Conservation (phyloP, 2,888 invertebrate species). For the Thera obeliscata region DNA sequence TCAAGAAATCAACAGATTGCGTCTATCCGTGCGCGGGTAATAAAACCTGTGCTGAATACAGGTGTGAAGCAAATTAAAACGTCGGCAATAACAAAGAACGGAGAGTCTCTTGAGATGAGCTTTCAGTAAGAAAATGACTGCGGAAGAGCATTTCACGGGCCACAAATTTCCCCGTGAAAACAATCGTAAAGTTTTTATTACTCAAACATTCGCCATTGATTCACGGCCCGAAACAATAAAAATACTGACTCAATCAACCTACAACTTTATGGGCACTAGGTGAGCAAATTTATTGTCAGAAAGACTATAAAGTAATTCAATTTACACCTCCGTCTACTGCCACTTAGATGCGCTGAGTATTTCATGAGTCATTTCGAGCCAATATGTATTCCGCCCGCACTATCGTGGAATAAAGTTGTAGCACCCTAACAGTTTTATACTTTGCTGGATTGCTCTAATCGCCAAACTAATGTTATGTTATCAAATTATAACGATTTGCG, state of each 20-base stretch:
- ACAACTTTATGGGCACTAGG: slow-evolving; percentile 78
- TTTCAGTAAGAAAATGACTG: slow-evolving; percentile 73
- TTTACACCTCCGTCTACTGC: slow-evolving; percentile 67
- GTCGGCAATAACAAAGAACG: slow-evolving; percentile 60
- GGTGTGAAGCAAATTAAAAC: slow-evolving; percentile 51
- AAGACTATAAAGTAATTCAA: slow-evolving; percentile 73
- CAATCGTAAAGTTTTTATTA: slow-evolving; percentile 83
- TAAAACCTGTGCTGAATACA: slow-evolving; percentile 44
- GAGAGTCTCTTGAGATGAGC: slow-evolving; percentile 61
- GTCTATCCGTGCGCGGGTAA: slow-evolving; percentile 28
- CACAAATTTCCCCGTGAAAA: slow-evolving; percentile 82
- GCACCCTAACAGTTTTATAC: background rate
- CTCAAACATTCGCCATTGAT: slow-evolving; percentile 83
- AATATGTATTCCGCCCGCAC: background rate
- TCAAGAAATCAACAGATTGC: slow-evolving; percentile 31
- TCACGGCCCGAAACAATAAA: slow-evolving; percentile 82
- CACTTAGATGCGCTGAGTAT: slow-evolving; percentile 42
- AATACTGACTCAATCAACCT: slow-evolving; percentile 84
- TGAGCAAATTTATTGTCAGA: slow-evolving; percentile 76
- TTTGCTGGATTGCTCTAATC: background rate
- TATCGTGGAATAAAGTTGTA: background rate
- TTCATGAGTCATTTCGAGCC: slow-evolving; percentile 6
- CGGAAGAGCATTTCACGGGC: slow-evolving; percentile 77
- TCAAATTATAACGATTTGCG: too few relatives aligned
- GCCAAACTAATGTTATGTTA: too few relatives aligned